phyloP scores from a whole-genome alignment of 2,797 vertebrate genomes.

The Arctocebus calabarensis region DNA sequence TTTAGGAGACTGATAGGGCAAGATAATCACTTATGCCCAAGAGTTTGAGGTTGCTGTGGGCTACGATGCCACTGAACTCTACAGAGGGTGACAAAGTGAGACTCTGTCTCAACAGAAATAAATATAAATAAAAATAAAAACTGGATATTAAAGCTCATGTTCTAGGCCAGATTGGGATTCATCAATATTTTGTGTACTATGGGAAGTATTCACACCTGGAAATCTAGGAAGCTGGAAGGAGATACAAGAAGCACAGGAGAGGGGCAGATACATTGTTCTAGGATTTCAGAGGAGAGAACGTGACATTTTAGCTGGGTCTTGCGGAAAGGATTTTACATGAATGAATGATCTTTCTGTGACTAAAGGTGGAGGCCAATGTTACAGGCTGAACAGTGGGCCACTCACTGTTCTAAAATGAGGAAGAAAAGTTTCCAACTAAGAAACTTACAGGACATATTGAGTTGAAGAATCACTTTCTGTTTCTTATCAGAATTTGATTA shows the following conservation, averaged over 20 bases:
- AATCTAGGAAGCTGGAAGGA: background rate
- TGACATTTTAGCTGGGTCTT: background rate
- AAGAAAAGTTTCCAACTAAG: background rate
- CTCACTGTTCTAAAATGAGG: background rate
- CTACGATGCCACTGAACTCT: too few species aligned
- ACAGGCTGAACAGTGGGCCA: background rate
- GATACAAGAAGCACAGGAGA: background rate
- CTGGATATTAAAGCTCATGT: background rate
- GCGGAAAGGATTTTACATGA: background rate
- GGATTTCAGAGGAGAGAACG: background rate
- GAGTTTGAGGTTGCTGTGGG: too few species aligned
- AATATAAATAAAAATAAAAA: background rate
- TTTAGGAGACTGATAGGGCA: too few species aligned
- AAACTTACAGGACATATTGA: background rate
- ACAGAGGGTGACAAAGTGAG: too few species aligned
- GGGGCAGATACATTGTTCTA: background rate
- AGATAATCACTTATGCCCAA: too few species aligned
- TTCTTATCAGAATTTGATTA: background rate
- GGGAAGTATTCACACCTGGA: background rate
- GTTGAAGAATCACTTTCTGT: background rate
- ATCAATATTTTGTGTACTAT: background rate
- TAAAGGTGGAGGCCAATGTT: background rate
- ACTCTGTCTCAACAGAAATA: too few species aligned
- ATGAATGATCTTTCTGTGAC: background rate
- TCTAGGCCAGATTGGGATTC: background rate